Conservation (phyloP, 2,797 vertebrate genomes). For the Nannoperca obscura region DNA sequence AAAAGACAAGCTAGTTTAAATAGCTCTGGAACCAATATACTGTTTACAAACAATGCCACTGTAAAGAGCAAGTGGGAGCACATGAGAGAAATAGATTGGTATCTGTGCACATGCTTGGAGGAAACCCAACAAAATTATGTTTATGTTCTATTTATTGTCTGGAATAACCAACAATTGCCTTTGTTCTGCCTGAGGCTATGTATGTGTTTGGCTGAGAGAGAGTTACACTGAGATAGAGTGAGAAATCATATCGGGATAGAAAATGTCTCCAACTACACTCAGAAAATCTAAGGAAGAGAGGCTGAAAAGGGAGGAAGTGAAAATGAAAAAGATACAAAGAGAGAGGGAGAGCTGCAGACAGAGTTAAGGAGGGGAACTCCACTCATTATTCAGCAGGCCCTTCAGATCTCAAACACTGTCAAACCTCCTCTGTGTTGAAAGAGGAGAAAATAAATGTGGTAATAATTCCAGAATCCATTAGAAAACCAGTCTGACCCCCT, state of each 20-base stretch:
- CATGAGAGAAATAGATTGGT: conserved; percentile 23
- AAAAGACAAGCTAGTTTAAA: neutral
- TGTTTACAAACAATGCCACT: neutral
- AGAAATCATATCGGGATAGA: conserved; percentile 6
- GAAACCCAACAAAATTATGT: conserved; percentile 38
- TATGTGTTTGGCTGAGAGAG: conserved; percentile 25
- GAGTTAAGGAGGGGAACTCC: conserved; percentile 35
- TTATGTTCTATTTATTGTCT: conserved; percentile 47
- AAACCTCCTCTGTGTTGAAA: conserved; percentile 26
- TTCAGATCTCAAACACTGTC: conserved; percentile 55
- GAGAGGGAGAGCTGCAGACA: conserved; percentile 19
- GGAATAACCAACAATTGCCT: conserved; percentile 29
- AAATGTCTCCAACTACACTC: conserved; percentile 23
- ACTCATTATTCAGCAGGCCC: conserved; percentile 51
- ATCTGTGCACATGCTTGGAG: conserved; percentile 25
- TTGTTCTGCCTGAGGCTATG: conserved; percentile 27
- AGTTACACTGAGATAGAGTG: conserved; percentile 18
- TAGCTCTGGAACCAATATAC: neutral
- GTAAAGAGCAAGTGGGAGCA: conserved; percentile 11
- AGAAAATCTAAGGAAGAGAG: conserved; percentile 29
- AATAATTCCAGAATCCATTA: conserved; percentile 45
- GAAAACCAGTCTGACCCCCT: conserved; percentile 9
- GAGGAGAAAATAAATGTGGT: conserved; percentile 37
- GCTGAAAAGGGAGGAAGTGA: conserved; percentile 29
- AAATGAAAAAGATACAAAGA: conserved; percentile 30